phyloP scores from a whole-genome alignment of 2,113 vertebrate genomes.

The Anthoscopus minutus region DNA sequence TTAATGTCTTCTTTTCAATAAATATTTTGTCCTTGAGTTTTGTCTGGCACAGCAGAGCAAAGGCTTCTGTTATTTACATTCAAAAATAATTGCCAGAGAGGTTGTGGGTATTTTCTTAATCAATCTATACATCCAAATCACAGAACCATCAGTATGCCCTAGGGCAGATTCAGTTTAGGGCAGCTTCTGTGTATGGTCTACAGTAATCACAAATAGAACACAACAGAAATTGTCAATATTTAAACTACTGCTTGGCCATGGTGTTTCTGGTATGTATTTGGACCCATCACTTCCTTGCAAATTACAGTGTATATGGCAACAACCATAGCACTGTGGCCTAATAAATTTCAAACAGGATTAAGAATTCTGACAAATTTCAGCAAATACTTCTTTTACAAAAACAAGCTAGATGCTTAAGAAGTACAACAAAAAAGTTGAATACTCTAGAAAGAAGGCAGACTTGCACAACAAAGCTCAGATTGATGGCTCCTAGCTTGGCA shows the following conservation, averaged over 20 bases:
- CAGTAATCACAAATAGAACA: neutral
- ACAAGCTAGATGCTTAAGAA: neutral
- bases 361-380: neutral
- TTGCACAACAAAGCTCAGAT: neutral
- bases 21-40: neutral
- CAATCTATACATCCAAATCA: neutral
- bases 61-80: neutral
- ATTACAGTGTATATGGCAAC: neutral
- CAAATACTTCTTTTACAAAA: neutral
- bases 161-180: neutral
- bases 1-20: neutral
- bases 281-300: neutral
- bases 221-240: neutral
- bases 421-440: neutral
- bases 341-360: neutral
- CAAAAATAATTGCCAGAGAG: neutral
- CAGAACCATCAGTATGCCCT: neutral
- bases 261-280: neutral
- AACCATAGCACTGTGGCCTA: neutral
- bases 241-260: neutral
- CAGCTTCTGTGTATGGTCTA: neutral
- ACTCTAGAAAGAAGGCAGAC: neutral
- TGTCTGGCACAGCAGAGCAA: neutral
- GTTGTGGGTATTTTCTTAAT: neutral
- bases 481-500: neutral